These are phyloP conservation scores for Nylanderia fulva DNA, from an alignment of 1,140 invertebrate species.

Conservation along the genomic window DNA sequence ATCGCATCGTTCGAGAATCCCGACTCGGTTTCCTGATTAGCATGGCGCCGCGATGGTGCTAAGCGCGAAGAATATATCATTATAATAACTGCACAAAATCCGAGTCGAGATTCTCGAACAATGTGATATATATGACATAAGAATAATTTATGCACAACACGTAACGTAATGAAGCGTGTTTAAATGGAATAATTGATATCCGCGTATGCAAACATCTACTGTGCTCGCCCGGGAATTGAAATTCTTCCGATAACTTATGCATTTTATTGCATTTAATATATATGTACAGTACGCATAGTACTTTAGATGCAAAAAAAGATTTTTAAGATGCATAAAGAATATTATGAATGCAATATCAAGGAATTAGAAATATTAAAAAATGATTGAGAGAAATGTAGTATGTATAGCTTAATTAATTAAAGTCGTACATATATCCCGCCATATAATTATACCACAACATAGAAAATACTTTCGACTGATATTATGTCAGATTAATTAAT, in stretches of 20 bases:
- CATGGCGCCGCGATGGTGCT: too few relatives aligned
- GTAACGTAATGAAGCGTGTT: background rate
- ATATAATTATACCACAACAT: constrained; percentile 6
- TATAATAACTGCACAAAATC: too few relatives aligned
- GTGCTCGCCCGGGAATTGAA: constrained; percentile 15
- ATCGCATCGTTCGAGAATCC: too few relatives aligned
- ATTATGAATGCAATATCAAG: background rate
- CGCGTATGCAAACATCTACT: background rate
- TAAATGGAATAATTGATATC: constrained; percentile 10
- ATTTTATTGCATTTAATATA: constrained; percentile 24
- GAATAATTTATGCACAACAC: background rate
- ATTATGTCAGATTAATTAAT: constrained; percentile 36
- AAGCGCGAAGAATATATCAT: too few relatives aligned
- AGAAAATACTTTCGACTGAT: constrained; percentile 19
- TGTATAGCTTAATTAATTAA: constrained; percentile 29
- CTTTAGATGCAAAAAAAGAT: constrained; percentile 10
- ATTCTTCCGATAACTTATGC: background rate
- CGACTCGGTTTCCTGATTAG: too few relatives aligned
- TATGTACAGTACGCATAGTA: background rate
- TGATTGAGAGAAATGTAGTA: background rate
- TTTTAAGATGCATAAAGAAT: background rate
- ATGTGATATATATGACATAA: constrained; percentile 37
- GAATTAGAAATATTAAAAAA: constrained; percentile 16
- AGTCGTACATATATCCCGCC: background rate
- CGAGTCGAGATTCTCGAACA: constrained; percentile 12